A percentile compares a stretch with the other conserved stretches of the same genome.
These are phyloP conservation scores for Pimpla rufipes DNA, from an alignment of 2,888 invertebrate genomes.

Conservation along the genomic window DNA sequence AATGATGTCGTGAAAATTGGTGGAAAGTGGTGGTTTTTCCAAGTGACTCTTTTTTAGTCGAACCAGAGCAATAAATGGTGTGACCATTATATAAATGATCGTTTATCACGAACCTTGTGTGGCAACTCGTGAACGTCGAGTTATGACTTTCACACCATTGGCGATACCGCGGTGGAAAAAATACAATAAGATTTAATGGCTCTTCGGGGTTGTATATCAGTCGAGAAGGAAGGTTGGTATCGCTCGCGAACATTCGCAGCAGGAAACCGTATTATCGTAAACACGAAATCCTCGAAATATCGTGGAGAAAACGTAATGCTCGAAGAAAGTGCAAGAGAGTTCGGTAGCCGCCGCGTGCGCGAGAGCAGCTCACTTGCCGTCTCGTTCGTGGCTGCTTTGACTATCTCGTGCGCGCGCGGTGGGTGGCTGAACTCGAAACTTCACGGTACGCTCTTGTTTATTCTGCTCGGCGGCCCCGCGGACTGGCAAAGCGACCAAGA, in stretches of 20 bases:
- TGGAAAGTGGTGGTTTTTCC: too few species aligned
- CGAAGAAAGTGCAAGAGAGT: not conserved
- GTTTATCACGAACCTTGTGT: too few species aligned
- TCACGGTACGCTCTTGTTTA: constrained; percentile 65
- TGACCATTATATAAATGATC: too few species aligned
- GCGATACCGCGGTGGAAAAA: not conserved
- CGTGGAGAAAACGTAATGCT: not conserved
- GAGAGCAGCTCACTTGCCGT: not conserved
- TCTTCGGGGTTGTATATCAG: not conserved
- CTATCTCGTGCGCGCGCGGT: constrained; percentile 42
- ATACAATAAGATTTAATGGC: not conserved
- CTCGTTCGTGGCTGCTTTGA: constrained; percentile 17
- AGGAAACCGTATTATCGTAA: not conserved
- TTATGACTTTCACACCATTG: not conserved
- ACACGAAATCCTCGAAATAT: not conserved
- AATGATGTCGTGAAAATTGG: too few species aligned
- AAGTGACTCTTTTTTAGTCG: too few species aligned
- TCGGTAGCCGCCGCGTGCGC: not conserved
- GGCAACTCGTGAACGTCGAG: not conserved
- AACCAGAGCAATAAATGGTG: too few species aligned
- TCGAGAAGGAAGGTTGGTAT: not conserved
- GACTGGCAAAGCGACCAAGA: constrained; percentile 32
- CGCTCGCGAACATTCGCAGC: not conserved
- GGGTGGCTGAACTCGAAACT: constrained; percentile 67
- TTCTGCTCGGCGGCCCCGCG: constrained; percentile 54